Base-by-base conservation (phyloP, 1,140 invertebrate genomes). In the Aphaenogaster floridana region DNA sequence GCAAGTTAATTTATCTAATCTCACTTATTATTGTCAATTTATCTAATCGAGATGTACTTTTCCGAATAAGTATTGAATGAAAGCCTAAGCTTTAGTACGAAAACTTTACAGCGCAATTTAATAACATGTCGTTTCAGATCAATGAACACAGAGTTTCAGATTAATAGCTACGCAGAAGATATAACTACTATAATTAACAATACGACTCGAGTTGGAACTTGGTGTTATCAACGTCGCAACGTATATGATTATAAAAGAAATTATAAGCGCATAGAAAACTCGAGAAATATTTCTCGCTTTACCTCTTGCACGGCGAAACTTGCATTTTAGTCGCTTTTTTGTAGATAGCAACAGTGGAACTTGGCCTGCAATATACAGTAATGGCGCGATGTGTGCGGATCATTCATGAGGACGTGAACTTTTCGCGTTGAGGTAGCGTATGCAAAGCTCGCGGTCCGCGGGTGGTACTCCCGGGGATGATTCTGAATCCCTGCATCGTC, bases 401-500 rank as follows among this genome's bases (percentile, higher is more conserved):
- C 50, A 64, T 88, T 88, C 81, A n/a, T 21, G 21, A 42, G n/a
- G 50, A 17, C 42, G 34, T 5, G 45, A 74, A 89, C 74, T 89
- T 89, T 78, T 50, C 45, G 63, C 28, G 42, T 48, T 36, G 54
- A 52, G 8, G 7, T 21, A 8, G 34, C 21, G 45, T 86, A 71
- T 89, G 85, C 85, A 66, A 89, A 80, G 42, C 54, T 50, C 66
- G 48, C 78, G 68, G 74, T 63, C 54, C 8, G 36, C 52, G 66
- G 52, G 39, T 21, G 42, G 57, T 61, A 84, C 69, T 84, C 69
- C 13, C 54, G 54, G 45, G 54, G 42, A 84, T 76, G 79, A 81
- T 88, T 88, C 71, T 61, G 57, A 79, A 88, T 52, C 50, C 34
- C 59, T 21, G 39, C 81, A 76, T 89, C 76, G 54, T 13, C 42